phyloP scores from a whole-genome alignment of 2,797 vertebrate genomes.

The Mormyrops boulengeri region DNA sequence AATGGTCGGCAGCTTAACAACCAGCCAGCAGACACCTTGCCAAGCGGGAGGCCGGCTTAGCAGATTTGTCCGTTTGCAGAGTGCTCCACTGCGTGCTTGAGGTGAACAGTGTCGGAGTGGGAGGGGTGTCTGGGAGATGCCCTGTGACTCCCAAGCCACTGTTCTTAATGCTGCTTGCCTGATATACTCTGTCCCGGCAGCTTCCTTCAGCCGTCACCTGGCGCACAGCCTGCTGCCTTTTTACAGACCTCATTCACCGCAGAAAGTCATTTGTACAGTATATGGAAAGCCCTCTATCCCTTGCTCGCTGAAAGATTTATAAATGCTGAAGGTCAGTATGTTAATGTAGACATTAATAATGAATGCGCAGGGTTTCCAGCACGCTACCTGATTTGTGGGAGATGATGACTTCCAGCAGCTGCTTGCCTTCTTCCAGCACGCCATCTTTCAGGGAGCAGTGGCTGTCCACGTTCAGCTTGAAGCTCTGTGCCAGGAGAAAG shows the following conservation, averaged over 20 bases:
- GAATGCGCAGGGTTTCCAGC: conserved; percentile 73
- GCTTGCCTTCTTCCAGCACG: conserved; percentile 81
- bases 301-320: conserved; percentile 76
- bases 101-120: conserved; percentile 35
- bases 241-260: not conserved
- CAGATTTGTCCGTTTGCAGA: conserved; percentile 42
- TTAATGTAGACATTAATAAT: conserved; percentile 96
- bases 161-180: conserved; percentile 41
- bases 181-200: not conserved
- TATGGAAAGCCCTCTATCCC: conserved; percentile 16
- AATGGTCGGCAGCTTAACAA: conserved; percentile 43
- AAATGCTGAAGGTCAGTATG: conserved; percentile 87
- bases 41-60: conserved; percentile 43
- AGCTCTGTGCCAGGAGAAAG: conserved; percentile 64
- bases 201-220: not conserved
- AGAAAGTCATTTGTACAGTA: conserved; percentile 20
- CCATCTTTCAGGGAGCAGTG: conserved; percentile 80
- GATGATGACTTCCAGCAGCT: conserved; percentile 82
- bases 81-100: conserved; percentile 36
- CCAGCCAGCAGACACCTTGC: conserved; percentile 31
- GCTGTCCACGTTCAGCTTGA: conserved; percentile 89
- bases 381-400: conserved; percentile 90
- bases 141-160: conserved; percentile 43
- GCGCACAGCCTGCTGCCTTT: not conserved
- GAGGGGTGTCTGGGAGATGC: conserved; percentile 31